phyloP scores from a whole-genome alignment of 2,113 vertebrate species.

The Todiramphus chloris region DNA sequence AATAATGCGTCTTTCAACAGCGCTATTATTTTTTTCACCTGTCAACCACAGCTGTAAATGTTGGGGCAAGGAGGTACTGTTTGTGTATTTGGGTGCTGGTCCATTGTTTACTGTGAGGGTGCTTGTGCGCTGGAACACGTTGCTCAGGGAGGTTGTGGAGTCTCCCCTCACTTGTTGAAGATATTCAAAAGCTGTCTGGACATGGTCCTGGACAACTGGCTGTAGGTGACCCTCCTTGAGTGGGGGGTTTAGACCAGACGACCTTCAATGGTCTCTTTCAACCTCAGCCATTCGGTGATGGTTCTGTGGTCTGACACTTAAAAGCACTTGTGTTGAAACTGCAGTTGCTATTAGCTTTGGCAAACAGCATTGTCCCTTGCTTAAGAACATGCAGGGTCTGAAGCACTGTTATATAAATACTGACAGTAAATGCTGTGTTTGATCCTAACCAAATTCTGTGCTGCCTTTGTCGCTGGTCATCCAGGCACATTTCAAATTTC shows the following conservation, averaged over 20 bases:
- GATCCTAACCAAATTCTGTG: background rate
- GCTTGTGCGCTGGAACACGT: rapidly evolving
- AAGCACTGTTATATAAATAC: background rate
- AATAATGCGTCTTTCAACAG: background rate
- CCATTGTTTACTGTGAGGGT: background rate
- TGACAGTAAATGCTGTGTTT: background rate
- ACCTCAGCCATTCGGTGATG: background rate
- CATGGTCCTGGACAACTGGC: background rate
- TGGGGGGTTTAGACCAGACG: background rate
- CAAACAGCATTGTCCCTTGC: background rate
- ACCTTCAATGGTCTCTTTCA: background rate
- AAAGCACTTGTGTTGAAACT: background rate
- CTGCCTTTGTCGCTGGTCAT: background rate
- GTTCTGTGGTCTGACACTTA: background rate
- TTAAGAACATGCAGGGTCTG: background rate
- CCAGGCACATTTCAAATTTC: background rate
- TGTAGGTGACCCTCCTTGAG: background rate
- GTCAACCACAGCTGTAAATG: background rate
- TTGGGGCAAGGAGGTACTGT: background rate
- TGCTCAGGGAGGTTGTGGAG: background rate
- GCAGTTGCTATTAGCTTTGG: background rate
- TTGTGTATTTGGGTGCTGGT: background rate
- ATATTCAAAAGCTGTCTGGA: background rate
- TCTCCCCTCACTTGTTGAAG: background rate
- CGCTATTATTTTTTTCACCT: background rate